phyloP scores from a whole-genome alignment of 2,797 vertebrate species.

The Fringilla coelebs region DNA sequence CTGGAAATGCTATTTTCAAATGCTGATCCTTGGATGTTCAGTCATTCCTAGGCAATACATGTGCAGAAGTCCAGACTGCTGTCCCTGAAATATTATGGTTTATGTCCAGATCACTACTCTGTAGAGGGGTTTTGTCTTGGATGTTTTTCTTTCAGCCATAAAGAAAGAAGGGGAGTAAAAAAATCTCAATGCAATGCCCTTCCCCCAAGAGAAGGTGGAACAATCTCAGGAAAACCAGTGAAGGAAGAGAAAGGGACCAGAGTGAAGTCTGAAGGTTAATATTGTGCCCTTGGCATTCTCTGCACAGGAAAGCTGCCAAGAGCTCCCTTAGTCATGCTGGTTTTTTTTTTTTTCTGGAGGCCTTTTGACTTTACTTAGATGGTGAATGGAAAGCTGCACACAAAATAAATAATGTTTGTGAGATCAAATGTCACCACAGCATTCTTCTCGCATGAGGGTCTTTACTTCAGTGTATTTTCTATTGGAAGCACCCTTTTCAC shows the following conservation, averaged over 20 bases:
- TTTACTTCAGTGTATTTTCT: neutral
- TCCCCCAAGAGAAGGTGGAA: neutral
- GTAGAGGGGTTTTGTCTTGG: neutral
- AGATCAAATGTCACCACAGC: neutral
- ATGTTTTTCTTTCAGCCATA: neutral
- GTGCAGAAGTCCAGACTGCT: neutral
- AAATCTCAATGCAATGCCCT: neutral
- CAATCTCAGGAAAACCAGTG: neutral
- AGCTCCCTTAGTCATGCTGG: neutral
- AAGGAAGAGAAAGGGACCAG: neutral
- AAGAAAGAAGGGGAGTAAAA: neutral
- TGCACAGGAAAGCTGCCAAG: constrained; percentile 9
- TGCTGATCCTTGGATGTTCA: rapidly evolving
- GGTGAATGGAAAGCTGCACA: neutral
- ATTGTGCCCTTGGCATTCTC: neutral
- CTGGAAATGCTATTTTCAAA: neutral
- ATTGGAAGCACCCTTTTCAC: neutral
- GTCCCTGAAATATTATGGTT: neutral
- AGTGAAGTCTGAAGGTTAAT: neutral
- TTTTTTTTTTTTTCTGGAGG: constrained; percentile 43
- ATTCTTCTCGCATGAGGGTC: neutral
- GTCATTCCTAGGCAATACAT: neutral
- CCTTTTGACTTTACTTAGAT: constrained; percentile 13
- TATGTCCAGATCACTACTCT: neutral
- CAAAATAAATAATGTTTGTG: neutral